These are phyloP conservation scores for Hypomesus transpacificus DNA, from an alignment of 2,113 vertebrate species.

Conservation along the genomic window DNA sequence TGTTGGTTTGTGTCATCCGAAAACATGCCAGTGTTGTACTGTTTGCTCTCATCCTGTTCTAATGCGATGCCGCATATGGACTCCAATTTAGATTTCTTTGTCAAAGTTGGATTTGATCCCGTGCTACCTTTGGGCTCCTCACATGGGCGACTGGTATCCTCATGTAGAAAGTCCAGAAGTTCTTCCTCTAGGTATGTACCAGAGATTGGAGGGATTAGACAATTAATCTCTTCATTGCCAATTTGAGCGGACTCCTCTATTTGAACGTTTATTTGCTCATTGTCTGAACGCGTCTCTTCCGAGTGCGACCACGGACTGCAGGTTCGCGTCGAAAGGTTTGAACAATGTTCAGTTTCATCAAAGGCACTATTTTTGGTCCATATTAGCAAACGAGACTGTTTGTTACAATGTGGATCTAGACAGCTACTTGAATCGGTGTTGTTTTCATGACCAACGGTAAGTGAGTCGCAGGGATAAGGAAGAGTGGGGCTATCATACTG, in stretches of 20 bases:
- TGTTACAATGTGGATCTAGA: slow-evolving; percentile 89
- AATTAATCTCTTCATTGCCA: slow-evolving; percentile 83
- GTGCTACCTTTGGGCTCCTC: slow-evolving; percentile 76
- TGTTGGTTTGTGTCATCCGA: slow-evolving; percentile 77
- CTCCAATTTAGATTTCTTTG: slow-evolving; percentile 96
- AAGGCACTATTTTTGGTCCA: slow-evolving; percentile 99
- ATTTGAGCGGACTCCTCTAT: slow-evolving; percentile 86
- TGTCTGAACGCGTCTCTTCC: slow-evolving; percentile 97
- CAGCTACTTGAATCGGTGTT: slow-evolving; percentile 88
- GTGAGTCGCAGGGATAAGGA: slow-evolving; percentile 89
- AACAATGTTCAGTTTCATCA: slow-evolving; percentile 99
- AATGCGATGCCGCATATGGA: slow-evolving; percentile 96
- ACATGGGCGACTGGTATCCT: slow-evolving; percentile 75
- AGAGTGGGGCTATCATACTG: slow-evolving; percentile 95
- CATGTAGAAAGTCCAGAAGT: slow-evolving; percentile 91
- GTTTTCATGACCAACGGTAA: slow-evolving; percentile 80
- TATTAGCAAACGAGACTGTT: slow-evolving; percentile 98
- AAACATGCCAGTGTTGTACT: slow-evolving; percentile 79
- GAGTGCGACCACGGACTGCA: slow-evolving; percentile 99
- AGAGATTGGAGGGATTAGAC: slow-evolving; percentile 85
- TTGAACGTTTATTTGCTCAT: slow-evolving; percentile 83
- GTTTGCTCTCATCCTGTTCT: slow-evolving; percentile 84
- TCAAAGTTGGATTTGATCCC: slow-evolving; percentile 79
- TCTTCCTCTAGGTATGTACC: slow-evolving; percentile 90
- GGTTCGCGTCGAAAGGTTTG: slow-evolving; percentile 97